Conservation (phyloP, 2,797 vertebrate genomes). For the Myotis pilosus region DNA sequence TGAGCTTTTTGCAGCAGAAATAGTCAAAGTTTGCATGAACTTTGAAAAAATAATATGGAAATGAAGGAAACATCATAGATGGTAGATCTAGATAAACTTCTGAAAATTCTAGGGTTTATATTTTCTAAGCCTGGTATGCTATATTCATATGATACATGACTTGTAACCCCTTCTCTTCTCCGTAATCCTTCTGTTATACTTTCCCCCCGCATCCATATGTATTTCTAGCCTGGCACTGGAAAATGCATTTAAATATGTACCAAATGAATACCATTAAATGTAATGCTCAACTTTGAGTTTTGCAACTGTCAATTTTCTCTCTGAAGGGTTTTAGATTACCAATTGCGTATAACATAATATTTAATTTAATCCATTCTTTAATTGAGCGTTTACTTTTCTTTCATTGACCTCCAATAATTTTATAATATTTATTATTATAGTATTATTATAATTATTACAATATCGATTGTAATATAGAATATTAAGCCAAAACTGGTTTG, state of each 20-base stretch:
- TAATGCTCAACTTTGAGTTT: constrained; percentile 21
- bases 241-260: neutral
- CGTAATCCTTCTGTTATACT: neutral
- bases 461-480: neutral
- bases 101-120: neutral
- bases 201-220: no score
- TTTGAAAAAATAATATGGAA: neutral
- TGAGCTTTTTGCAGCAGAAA: neutral
- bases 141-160: neutral
- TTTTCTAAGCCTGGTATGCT: neutral
- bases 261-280: neutral
- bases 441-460: neutral
- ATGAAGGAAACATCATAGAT: neutral
- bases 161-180: neutral
- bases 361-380: neutral
- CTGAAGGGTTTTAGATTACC: neutral
- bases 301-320: neutral
- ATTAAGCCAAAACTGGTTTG: no score
- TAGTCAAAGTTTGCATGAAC: neutral
- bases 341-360: neutral
- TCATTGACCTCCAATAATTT: neutral
- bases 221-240: neutral
- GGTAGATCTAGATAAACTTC: neutral
- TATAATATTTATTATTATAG: constrained; percentile 12
- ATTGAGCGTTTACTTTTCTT: neutral